Evolutionary conservation across 2,113 vertebrate species (phyloP).

Genomic region (Sciurus niger): DNA sequence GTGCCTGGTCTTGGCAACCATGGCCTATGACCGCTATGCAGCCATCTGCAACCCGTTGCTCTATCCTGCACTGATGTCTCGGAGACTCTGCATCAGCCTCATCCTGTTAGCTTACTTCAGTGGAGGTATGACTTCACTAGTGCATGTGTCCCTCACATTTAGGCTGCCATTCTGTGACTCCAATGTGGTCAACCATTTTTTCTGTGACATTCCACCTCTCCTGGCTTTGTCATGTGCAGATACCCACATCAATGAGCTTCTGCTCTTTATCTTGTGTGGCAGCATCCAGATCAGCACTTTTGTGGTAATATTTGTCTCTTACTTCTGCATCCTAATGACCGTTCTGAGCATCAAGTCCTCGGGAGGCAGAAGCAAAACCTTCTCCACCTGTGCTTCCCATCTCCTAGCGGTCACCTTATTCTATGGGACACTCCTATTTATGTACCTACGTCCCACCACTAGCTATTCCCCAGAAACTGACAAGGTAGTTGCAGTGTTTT

Average conservation of each 20-base stretch:
- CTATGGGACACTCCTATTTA: slow-evolving; percentile 81
- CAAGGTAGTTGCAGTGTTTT: slow-evolving; percentile 76
- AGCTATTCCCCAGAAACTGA: slow-evolving; percentile 70
- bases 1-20: slow-evolving; percentile 78
- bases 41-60: slow-evolving; percentile 78
- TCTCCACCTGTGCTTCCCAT: slow-evolving; percentile 84
- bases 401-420: slow-evolving; percentile 79
- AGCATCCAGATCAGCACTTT: slow-evolving; percentile 83
- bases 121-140: slow-evolving; percentile 51
- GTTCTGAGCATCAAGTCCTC: slow-evolving; percentile 48
- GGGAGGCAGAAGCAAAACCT: slow-evolving; percentile 61
- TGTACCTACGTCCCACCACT: slow-evolving; percentile 76
- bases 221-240: slow-evolving; percentile 73
- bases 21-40: slow-evolving; percentile 74
- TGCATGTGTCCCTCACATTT: slow-evolving; percentile 73
- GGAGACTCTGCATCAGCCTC: slow-evolving; percentile 37
- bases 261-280: slow-evolving; percentile 80
- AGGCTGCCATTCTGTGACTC: slow-evolving; percentile 69
- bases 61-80: slow-evolving; percentile 61
- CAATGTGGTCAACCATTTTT: slow-evolving; percentile 79
- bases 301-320: slow-evolving; percentile 67
- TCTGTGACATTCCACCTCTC: slow-evolving; percentile 80
- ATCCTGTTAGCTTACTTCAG: slow-evolving; percentile 57
- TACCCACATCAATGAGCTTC: slow-evolving; percentile 42
- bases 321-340: slow-evolving; percentile 67